Percentiles rank a stretch among this genome's conserved stretches.
These are phyloP conservation scores for Deroplatys truncata DNA, from an alignment of 2,888 invertebrate species.

Conservation along the genomic window DNA sequence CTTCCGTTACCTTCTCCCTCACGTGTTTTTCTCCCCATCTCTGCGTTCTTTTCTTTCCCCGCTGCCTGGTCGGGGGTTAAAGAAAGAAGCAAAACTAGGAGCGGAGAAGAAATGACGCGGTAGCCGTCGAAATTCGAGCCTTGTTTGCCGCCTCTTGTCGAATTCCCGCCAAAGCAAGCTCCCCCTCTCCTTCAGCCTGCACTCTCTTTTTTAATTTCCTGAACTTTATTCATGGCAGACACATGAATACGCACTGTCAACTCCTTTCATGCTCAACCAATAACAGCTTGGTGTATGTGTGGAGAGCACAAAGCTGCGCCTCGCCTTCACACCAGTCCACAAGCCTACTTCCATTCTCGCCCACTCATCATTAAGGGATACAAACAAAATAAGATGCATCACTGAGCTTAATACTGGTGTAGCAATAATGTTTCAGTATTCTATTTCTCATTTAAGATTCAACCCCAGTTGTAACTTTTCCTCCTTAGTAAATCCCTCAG, in stretches of 20 bases:
- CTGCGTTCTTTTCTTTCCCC: background rate
- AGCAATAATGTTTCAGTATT: no score
- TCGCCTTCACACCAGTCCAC: background rate
- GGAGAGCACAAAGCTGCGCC: background rate
- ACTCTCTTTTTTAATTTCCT: slow-evolving; percentile 23
- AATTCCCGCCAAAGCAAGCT: background rate
- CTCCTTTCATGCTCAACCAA: slow-evolving; percentile 18
- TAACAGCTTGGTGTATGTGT: background rate
- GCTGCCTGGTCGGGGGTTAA: background rate
- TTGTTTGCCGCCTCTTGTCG: background rate
- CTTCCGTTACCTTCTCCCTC: background rate
- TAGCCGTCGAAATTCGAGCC: slow-evolving; percentile 11
- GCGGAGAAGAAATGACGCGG: background rate
- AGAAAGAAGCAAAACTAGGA: background rate
- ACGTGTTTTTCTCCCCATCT: background rate
- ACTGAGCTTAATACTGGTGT: no score
- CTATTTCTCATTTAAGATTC: no score
- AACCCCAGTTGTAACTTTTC: no score
- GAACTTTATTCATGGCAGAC: slow-evolving; percentile 20
- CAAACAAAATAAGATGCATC: background rate
- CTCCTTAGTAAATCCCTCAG: no score
- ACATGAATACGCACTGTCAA: slow-evolving; percentile 21
- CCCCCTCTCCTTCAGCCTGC: background rate
- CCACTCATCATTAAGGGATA: background rate
- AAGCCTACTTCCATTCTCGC: background rate